Conservation (phyloP, 2,113 vertebrate genomes). For the Beaufortia kweichowensis region DNA sequence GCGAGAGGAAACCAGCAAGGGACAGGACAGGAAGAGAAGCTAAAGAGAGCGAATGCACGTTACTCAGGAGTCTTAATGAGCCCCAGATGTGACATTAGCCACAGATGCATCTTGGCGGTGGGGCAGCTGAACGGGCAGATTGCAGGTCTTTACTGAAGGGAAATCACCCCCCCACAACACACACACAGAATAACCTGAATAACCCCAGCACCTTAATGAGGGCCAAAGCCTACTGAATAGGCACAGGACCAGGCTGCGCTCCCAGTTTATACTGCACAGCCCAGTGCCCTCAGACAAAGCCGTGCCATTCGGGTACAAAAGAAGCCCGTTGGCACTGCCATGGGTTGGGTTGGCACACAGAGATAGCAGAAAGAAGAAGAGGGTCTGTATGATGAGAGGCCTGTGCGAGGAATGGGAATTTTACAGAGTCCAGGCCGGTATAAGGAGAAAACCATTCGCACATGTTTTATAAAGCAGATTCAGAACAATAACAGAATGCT, state of each 20-base stretch:
- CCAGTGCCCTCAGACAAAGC: slow-evolving; percentile 51
- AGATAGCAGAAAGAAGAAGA: slow-evolving; percentile 7
- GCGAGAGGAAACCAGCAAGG: background rate
- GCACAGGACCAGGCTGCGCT: slow-evolving; percentile 17
- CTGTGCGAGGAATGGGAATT: slow-evolving; percentile 15
- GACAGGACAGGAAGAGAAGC: background rate
- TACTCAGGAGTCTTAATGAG: slow-evolving; percentile 40
- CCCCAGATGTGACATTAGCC: slow-evolving; percentile 48
- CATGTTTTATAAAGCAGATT: background rate
- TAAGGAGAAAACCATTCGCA: slow-evolving; percentile 10
- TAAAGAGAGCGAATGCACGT: background rate
- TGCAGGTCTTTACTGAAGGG: background rate
- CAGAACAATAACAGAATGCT: background rate
- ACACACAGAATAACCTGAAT: slow-evolving; percentile 3
- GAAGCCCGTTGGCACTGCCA: slow-evolving; percentile 29
- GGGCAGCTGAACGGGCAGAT: slow-evolving; percentile 18
- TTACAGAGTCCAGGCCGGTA: background rate
- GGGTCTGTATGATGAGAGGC: slow-evolving; percentile 5
- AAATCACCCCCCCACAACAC: slow-evolving; percentile 7
- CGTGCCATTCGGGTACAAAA: slow-evolving; percentile 29
- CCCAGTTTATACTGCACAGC: slow-evolving; percentile 39
- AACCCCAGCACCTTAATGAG: slow-evolving; percentile 28
- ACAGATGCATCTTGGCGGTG: slow-evolving; percentile 44
- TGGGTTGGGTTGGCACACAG: slow-evolving; percentile 25
- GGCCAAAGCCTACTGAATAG: slow-evolving; percentile 10